Conservation (phyloP, 2,888 invertebrate genomes). For the Sinodicranocentrus sp. region DNA sequence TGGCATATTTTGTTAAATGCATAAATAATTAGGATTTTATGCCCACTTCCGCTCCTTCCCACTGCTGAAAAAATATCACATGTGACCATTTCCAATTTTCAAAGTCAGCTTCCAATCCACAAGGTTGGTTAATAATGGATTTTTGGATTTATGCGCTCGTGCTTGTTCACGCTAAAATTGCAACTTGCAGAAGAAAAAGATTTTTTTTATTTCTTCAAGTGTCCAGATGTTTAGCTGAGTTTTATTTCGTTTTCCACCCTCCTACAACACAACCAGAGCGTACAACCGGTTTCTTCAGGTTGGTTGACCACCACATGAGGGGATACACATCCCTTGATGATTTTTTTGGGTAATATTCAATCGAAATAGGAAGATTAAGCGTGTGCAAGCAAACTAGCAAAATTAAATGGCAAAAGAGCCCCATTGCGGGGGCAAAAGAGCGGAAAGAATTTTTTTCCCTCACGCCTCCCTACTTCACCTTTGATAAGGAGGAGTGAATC, state of each 20-base stretch:
- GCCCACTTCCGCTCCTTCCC: constrained; percentile 29
- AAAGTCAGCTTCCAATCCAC: too few species aligned
- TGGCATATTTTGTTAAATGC: constrained; percentile 20
- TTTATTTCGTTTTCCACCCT: background rate
- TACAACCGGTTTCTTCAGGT: constrained; percentile 25
- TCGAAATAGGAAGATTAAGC: too few species aligned
- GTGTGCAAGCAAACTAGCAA: too few species aligned
- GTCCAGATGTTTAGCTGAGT: too few species aligned
- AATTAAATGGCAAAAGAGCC: too few species aligned
- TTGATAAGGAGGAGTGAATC: background rate
- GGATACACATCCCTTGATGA: too few species aligned
- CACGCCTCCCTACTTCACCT: background rate
- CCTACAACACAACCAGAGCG: background rate
- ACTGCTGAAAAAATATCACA: background rate
- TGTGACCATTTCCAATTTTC: background rate
- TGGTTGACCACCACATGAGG: constrained; percentile 27
- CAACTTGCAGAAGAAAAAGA: background rate
- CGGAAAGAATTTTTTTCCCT: constrained; percentile 3
- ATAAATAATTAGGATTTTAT: constrained; percentile 43
- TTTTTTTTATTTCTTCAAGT: background rate
- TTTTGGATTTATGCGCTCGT: too few species aligned
- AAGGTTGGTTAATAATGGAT: too few species aligned
- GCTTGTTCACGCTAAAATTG: background rate
- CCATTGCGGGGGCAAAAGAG: too few species aligned
- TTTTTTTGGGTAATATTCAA: too few species aligned